Conservation (phyloP, 2,888 invertebrate genomes). For the Phaedon cochleariae region DNA sequence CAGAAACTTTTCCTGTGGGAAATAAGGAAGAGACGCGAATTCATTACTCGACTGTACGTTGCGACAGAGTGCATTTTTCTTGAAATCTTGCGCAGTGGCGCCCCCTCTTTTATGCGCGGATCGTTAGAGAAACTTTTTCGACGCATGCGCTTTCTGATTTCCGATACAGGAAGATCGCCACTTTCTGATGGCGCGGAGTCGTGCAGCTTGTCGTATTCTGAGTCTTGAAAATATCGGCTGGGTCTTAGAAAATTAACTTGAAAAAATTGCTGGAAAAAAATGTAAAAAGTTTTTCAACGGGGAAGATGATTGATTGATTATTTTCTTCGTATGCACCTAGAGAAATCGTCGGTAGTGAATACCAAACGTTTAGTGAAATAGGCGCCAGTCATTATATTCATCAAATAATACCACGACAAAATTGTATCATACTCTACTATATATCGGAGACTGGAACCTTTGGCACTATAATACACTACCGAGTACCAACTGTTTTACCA, state of each 20-base stretch:
- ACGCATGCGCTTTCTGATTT: slow-evolving; percentile 55
- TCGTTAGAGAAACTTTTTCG: slow-evolving; percentile 59
- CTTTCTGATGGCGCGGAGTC: slow-evolving; percentile 4
- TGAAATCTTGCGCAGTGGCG: slow-evolving; percentile 61
- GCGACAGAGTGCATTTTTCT: slow-evolving; percentile 63
- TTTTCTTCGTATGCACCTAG: too few species aligned
- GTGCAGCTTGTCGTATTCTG: slow-evolving; percentile 15
- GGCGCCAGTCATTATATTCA: too few species aligned
- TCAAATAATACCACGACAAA: too few species aligned
- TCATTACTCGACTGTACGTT: slow-evolving; percentile 60
- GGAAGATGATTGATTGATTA: background rate
- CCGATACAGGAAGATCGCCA: slow-evolving; percentile 26
- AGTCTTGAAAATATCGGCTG: slow-evolving; percentile 17
- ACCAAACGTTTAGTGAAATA: too few species aligned
- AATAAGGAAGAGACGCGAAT: slow-evolving; percentile 41
- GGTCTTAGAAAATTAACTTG: slow-evolving; percentile 43
- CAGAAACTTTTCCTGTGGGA: background rate
- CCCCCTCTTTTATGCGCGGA: slow-evolving; percentile 59
- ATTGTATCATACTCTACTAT: too few species aligned
- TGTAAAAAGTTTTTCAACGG: slow-evolving; percentile 17
- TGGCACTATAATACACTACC: too few species aligned
- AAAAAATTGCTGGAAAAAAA: slow-evolving; percentile 41
- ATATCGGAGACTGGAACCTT: too few species aligned
- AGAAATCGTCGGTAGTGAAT: too few species aligned
- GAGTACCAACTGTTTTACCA: too few species aligned